Evolutionary conservation across 2,888 invertebrate genomes (phyloP).

Genomic region (Polietes domitor): DNA sequence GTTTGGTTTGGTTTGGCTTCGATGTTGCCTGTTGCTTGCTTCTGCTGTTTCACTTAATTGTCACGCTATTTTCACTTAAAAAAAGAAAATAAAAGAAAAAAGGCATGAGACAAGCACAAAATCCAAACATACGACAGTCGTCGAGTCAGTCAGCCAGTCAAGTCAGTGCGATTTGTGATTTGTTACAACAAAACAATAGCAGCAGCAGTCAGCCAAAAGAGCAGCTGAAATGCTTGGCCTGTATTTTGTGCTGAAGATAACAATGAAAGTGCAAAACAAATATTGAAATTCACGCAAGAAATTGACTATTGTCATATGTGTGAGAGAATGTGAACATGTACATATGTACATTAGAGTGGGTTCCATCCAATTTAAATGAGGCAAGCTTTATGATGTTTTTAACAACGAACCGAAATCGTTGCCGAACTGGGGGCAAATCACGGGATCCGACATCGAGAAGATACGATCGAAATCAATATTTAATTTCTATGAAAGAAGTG

Average conservation of each 20-base stretch:
- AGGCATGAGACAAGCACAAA: slow-evolving; percentile 15
- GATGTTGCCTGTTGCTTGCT: not conserved
- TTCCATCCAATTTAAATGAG: not conserved
- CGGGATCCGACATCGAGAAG: too few species aligned
- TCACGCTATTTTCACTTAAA: slow-evolving; percentile 24
- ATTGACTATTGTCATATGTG: not conserved
- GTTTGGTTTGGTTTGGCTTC: not conserved
- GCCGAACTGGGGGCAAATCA: too few species aligned
- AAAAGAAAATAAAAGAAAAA: not conserved
- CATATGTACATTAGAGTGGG: too few species aligned
- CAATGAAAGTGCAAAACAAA: slow-evolving; percentile 29
- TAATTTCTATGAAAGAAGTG: too few species aligned
- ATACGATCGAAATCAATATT: too few species aligned
- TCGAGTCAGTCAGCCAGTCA: not conserved
- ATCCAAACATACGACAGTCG: not conserved
- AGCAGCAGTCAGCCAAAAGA: not conserved
- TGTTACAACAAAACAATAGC: too few species aligned
- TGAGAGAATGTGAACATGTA: not conserved
- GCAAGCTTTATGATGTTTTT: too few species aligned
- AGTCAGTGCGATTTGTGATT: too few species aligned
- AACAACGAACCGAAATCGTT: too few species aligned
- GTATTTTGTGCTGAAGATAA: slow-evolving; percentile 12
- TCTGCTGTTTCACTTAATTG: slow-evolving; percentile 16
- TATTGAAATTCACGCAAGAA: slow-evolving; percentile 7
- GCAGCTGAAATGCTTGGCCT: not conserved